Evolutionary conservation across 2,797 vertebrate species (phyloP).

Genomic region (Xenops minutus): DNA sequence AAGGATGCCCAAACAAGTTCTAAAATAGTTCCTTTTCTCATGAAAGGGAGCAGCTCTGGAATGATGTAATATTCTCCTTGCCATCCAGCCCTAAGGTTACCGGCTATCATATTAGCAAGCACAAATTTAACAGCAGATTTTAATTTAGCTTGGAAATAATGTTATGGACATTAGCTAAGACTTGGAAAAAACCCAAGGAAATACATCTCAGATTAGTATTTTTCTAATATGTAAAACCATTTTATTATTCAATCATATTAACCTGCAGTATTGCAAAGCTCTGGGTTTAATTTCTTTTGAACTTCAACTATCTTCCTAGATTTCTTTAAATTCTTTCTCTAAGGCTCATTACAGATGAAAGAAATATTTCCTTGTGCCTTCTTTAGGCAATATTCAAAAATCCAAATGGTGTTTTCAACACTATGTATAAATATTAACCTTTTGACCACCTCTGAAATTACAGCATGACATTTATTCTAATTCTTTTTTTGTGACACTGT

Average conservation of each 20-base stretch:
- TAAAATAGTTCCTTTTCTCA: background rate
- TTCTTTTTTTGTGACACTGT: background rate
- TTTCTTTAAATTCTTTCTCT: slow-evolving; percentile 1
- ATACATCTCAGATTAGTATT: background rate
- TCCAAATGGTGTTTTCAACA: background rate
- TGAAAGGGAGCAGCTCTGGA: background rate
- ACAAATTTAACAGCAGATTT: background rate
- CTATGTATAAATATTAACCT: slow-evolving; percentile 3
- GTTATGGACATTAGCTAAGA: background rate
- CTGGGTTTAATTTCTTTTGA: slow-evolving; percentile 39
- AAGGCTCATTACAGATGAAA: slow-evolving; percentile 47
- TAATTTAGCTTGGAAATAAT: background rate
- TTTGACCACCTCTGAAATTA: slow-evolving; percentile 37
- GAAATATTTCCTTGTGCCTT: background rate
- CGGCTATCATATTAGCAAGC: background rate
- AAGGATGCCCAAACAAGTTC: background rate
- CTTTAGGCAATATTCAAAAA: slow-evolving; percentile 14
- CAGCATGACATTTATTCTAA: slow-evolving; percentile 9
- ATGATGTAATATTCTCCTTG: background rate
- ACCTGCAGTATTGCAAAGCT: slow-evolving; percentile 4
- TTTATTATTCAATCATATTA: slow-evolving; percentile 5
- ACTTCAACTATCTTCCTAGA: background rate
- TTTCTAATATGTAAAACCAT: background rate
- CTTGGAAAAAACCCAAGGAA: background rate
- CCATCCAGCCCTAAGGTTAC: background rate